Base-by-base conservation (phyloP, 1,140 invertebrate genomes). In the Bombus confusus region DNA sequence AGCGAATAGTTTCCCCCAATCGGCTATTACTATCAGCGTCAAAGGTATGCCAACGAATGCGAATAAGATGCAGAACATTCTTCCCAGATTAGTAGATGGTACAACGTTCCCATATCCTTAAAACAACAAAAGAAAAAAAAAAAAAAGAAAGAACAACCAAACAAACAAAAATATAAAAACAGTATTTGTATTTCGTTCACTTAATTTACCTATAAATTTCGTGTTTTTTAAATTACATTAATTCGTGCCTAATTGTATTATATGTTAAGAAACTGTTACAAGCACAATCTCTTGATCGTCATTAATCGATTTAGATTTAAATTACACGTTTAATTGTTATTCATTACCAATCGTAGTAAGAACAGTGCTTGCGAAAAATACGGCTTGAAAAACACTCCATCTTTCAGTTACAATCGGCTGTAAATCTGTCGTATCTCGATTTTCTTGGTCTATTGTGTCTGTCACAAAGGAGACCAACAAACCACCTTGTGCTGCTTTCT, bases 21-120 rank as follows among this genome's bases (percentile, higher is more conserved):
- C 98, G 12, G 98, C 98, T 66, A 99, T 98, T 34, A 99, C 98
- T 1, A 98, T 98, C 59, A 99, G 95, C 10, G 98, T 99, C 71
- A 99, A 95, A 3, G 99, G 99, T 91, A 99, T 99, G 28, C 99
- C 98, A 62, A 99, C 96, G 71, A 99, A 96, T 15, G 98, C 98
- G 93, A 99, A 99, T 28, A 98, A 95, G 72, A 99, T 98, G 94
- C 98, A 99, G 92, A 99, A 98, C 41, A 97, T 95, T 80, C 98
- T 96, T 15, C 99, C 99, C 93, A 96, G 96, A 83, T 96, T 96
- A 6, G 99, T 99, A 57, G 97, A 97, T 2, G 99, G 98, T 25
- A 98, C 98, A 87, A 99, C 98, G 93, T 99, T 98, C 72, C 99
- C 99, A 94, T 99, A 99, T 83, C 99, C 98, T 99, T 68, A 68